Evolutionary conservation across 1,140 invertebrate species (phyloP).

Genomic region (Drosophila serrata): DNA sequence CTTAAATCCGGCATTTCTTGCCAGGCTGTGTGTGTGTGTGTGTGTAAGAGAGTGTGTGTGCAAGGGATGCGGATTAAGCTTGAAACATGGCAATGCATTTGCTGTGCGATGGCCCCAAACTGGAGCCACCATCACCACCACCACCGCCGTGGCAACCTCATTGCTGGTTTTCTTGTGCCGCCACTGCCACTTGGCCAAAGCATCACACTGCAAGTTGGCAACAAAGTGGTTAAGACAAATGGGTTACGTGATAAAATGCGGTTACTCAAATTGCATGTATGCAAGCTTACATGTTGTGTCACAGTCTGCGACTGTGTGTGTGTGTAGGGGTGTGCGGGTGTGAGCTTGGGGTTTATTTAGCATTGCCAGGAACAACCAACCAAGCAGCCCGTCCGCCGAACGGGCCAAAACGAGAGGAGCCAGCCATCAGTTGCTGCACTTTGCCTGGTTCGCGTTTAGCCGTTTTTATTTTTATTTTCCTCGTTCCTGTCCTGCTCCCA

Average conservation of each 20-base stretch:
- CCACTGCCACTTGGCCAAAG: slow-evolving; percentile 74
- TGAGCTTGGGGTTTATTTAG: slow-evolving; percentile 74
- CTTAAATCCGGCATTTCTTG: slow-evolving; percentile 72
- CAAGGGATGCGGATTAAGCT: slow-evolving; percentile 73
- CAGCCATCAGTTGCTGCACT: slow-evolving; percentile 66
- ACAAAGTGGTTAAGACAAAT: slow-evolving; percentile 85
- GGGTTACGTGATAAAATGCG: slow-evolving; percentile 85
- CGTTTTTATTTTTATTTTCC: slow-evolving; percentile 55
- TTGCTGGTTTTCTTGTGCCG: slow-evolving; percentile 55
- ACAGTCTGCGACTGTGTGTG: slow-evolving; percentile 42
- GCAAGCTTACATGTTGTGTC: slow-evolving; percentile 74
- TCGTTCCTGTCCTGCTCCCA: slow-evolving; percentile 19
- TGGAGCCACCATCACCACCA: slow-evolving; percentile 5
- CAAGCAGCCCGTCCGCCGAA: slow-evolving; percentile 30
- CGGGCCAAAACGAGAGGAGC: slow-evolving; percentile 54
- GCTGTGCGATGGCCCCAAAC: slow-evolving; percentile 45
- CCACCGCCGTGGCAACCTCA: slow-evolving; percentile 16
- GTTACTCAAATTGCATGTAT: slow-evolving; percentile 85
- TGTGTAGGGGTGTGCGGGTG: slow-evolving; percentile 40
- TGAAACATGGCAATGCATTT: slow-evolving; percentile 83
- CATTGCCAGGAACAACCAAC: slow-evolving; percentile 56
- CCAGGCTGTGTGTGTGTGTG: slow-evolving; percentile 16
- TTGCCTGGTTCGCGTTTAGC: slow-evolving; percentile 61
- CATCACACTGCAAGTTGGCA: slow-evolving; percentile 82
- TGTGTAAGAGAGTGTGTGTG: slow-evolving; percentile 11